phyloP scores from a whole-genome alignment of 2,113 vertebrate species.

The Eira barbara region DNA sequence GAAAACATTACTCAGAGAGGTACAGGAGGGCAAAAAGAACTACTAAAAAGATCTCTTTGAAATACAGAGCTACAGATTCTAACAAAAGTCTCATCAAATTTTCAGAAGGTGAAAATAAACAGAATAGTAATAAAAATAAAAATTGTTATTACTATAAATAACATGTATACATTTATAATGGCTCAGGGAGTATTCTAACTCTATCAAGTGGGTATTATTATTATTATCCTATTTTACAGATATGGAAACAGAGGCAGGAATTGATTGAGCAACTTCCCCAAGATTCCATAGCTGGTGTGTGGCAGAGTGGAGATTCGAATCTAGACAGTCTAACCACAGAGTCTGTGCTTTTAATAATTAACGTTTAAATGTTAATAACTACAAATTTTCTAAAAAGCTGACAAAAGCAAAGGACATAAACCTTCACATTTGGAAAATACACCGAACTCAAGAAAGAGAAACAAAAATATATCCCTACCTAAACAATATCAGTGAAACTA shows the following conservation, averaged over 20 bases:
- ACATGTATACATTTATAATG: not conserved
- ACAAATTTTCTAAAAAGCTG: not conserved
- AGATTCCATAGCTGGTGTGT: not conserved
- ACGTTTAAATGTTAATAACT: not conserved
- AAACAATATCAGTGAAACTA: not conserved
- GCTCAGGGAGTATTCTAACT: not conserved
- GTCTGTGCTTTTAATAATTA: not conserved
- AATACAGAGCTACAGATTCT: not conserved
- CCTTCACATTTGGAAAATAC: not conserved
- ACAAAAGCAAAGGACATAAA: not conserved
- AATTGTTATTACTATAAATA: not conserved
- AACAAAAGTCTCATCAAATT: not conserved
- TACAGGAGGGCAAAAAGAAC: not conserved
- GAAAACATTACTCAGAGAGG: not conserved
- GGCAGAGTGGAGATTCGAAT: not conserved
- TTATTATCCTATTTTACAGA: not conserved
- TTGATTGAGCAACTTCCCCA: not conserved
- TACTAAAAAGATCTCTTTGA: not conserved
- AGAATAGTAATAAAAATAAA: not conserved
- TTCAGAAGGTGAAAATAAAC: not conserved
- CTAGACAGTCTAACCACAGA: not conserved
- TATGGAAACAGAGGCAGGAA: not conserved
- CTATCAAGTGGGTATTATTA: not conserved
- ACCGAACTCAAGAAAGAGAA: not conserved
- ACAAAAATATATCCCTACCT: not conserved